Conservation (phyloP, 1,140 invertebrate genomes). For the Drosophila repletoides region DNA sequence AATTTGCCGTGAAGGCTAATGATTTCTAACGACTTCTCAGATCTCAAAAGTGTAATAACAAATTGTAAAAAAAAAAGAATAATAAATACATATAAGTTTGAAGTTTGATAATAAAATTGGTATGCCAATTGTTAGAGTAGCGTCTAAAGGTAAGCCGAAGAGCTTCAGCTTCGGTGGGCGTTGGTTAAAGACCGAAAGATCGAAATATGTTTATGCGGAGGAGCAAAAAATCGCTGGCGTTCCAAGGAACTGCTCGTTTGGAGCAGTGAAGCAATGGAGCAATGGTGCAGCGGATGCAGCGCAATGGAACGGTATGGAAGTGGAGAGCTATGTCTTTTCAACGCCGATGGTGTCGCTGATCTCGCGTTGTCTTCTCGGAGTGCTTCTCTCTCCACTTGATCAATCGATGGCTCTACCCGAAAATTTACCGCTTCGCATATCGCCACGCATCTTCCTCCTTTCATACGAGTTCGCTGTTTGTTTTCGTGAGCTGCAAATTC, state of each 20-base stretch:
- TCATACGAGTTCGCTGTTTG: slow-evolving; percentile 33
- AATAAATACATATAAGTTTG: too few species aligned
- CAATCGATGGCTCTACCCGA: slow-evolving; percentile 42
- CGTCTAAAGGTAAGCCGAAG: slow-evolving; percentile 43
- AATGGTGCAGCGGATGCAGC: background rate
- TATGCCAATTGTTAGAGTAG: background rate
- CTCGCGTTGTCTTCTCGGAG: slow-evolving; percentile 16
- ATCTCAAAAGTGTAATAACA: too few species aligned
- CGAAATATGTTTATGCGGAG: slow-evolving; percentile 40
- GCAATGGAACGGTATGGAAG: too few species aligned
- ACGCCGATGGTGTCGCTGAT: slow-evolving; percentile 77
- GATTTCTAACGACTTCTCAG: too few species aligned
- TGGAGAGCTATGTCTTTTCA: slow-evolving; percentile 69
- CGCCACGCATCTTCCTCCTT: slow-evolving; percentile 43
- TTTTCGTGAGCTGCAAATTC: slow-evolving; percentile 65
- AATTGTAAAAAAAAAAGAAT: background rate
- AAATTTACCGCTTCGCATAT: slow-evolving; percentile 64
- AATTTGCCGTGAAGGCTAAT: too few species aligned
- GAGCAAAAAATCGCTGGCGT: slow-evolving; percentile 18
- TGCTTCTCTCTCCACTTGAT: slow-evolving; percentile 36
- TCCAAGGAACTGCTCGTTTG: slow-evolving; percentile 58
- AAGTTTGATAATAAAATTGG: background rate
- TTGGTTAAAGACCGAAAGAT: slow-evolving; percentile 60
- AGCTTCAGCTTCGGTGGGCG: slow-evolving; percentile 65
- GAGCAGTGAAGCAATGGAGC: slow-evolving; percentile 21